Percentiles rank a stretch among this genome's conserved stretches.
These are phyloP conservation scores for Pristionchus entomophagus DNA, from an alignment of 2,888 invertebrate species.

Conservation along the genomic window DNA sequence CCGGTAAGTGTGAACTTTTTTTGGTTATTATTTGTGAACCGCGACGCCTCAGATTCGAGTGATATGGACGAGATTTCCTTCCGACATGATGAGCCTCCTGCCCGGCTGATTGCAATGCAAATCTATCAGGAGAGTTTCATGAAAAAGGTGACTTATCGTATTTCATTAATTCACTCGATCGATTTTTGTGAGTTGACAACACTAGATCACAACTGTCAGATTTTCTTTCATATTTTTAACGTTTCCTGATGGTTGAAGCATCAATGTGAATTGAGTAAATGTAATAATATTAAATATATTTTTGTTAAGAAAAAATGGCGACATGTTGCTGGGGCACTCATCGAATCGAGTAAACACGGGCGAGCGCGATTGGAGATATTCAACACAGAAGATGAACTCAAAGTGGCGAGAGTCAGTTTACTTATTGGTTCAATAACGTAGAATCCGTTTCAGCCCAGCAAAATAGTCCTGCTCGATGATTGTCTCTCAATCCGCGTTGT, in stretches of 20 bases:
- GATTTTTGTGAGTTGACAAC: too few relatives aligned
- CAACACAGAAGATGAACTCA: neutral
- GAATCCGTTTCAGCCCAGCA: neutral
- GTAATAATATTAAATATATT: neutral
- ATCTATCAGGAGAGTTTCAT: conserved; percentile 30
- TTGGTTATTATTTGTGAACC: neutral
- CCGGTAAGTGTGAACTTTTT: too few relatives aligned
- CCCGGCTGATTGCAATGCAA: conserved; percentile 4
- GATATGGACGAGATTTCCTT: neutral
- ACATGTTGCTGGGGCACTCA: conserved; percentile 5
- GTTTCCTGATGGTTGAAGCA: too few relatives aligned
- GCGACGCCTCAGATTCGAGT: neutral
- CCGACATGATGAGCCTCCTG: neutral
- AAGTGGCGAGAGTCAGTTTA: neutral
- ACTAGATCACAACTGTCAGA: neutral
- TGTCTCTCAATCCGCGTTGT: neutral
- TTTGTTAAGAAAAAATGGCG: neutral
- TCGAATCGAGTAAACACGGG: neutral
- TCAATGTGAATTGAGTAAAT: too few relatives aligned
- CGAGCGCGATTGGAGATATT: conserved; percentile 27
- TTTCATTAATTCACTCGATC: neutral
- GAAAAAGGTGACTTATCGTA: neutral
- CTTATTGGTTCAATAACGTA: neutral
- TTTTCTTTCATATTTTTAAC: neutral
- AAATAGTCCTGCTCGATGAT: conserved; percentile 14